Evolutionary conservation across 2,797 vertebrate species (phyloP).

Genomic region (Sciurus carolinensis): DNA sequence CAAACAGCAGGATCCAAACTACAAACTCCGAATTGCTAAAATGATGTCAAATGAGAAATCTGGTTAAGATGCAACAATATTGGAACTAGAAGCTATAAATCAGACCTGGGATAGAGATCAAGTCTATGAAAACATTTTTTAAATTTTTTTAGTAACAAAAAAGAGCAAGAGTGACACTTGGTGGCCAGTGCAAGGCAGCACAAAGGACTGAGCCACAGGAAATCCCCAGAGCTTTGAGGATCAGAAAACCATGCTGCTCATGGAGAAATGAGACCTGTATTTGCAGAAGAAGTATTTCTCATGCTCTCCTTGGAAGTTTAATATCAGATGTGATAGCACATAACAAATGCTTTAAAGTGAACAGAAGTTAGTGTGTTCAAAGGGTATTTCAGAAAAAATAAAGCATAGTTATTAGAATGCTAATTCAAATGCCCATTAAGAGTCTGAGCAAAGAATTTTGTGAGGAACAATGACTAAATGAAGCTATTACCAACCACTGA

Average conservation of each 20-base stretch:
- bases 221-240: neutral
- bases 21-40: neutral
- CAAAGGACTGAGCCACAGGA: neutral
- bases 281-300: neutral
- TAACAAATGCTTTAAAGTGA: neutral
- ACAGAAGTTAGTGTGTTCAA: neutral
- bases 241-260: neutral
- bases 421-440: neutral
- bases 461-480: neutral
- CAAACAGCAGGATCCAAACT: neutral
- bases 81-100: slow-evolving; percentile 31
- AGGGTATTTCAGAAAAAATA: neutral
- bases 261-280: neutral
- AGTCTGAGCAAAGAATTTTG: neutral
- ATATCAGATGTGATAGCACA: neutral
- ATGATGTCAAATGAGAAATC: slow-evolving; percentile 15
- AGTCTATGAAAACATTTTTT: neutral
- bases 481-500: neutral
- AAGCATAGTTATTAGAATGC: neutral
- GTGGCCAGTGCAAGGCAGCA: slow-evolving; percentile 73
- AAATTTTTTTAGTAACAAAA: slow-evolving; percentile 37
- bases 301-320: neutral
- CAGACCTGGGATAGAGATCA: neutral
- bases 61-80: neutral
- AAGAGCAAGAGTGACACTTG: slow-evolving; percentile 82